Evolutionary conservation across 2,113 vertebrate species (phyloP), one percentile per base, ranked within the genome.

Genomic region (Mionectes macconnelli): DNA sequence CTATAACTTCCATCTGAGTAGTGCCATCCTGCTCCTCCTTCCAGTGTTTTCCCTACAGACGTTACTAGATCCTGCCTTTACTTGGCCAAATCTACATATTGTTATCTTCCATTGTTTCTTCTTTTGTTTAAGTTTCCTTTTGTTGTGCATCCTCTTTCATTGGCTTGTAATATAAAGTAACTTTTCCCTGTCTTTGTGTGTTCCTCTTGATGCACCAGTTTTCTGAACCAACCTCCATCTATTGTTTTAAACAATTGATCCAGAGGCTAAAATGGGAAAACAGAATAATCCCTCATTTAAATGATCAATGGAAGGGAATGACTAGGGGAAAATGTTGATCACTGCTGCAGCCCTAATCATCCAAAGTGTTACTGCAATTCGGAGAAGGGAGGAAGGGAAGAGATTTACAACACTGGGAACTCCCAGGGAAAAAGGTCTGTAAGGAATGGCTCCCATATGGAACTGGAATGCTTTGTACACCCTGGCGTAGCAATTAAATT

Each of bases 201-300:
- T 91, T 72, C 86, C n/a, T 72, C 47, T 73, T 21, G 40, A 79
- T 64, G 82, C 30, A 82, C 62, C 68, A 75, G 6, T 47, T 96
- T 90, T 95, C 87, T 75, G 42, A 95, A 72, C 82, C 66, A 84
- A 66, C 59, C 49, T 84, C 85, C 28, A 1, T 81, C 57, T 94
- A 76, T 97, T 91, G 87, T 97, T 97, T 97, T 96, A 95, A 95
- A 91, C 55, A 68, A 89, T 94, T 96, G 96, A 97, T 93, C 90
- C 79, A 30, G 55, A 60, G 81, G 91, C 84, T 96, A 92, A 97
- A 92, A 84, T 77, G 39, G 69, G 73, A 95, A 97, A 97, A 96
- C 89, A 94, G 87, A 91, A 94, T 97, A 97, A 97, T 96, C 92
- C 87, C 91, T 94, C 93, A 93, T 97, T 97, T 97, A 96, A 97